Percentiles rank a stretch among this genome's conserved stretches.
Evolutionary conservation across 1,140 invertebrate species (phyloP).

Genomic region (Sarcophaga bullata): DNA sequence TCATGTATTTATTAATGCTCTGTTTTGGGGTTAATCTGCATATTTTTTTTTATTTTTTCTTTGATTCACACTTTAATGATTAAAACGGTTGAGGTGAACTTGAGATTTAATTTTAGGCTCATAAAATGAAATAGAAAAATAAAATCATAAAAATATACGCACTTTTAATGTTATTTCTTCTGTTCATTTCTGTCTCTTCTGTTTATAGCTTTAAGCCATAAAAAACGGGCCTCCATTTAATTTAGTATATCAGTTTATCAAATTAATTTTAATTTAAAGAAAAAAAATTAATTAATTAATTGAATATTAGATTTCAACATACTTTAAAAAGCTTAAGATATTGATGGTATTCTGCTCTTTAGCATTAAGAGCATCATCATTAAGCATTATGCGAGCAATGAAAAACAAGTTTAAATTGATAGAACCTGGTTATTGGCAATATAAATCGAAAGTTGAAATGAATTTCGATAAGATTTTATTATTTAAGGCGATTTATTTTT

Average conservation of each 20-base stretch:
- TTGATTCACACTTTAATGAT: not conserved
- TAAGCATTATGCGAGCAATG: not conserved
- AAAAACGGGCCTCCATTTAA: not conserved
- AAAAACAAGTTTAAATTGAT: not conserved
- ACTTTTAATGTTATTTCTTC: not conserved
- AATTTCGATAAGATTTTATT: not conserved
- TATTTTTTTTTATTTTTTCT: not conserved
- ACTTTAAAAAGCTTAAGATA: not conserved
- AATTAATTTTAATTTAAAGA: not conserved
- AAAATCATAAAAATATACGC: not conserved
- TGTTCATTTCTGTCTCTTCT: too few species aligned
- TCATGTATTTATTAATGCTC: not conserved
- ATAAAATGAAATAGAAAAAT: not conserved
- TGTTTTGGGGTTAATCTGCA: conserved; percentile 23
- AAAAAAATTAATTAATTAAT: not conserved
- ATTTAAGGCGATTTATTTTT: conserved; percentile 6
- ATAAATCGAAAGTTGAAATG: conserved; percentile 15
- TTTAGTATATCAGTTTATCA: conserved; percentile 3
- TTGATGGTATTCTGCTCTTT: not conserved
- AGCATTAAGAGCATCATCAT: not conserved
- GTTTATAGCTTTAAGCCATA: too few species aligned
- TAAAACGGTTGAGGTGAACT: conserved; percentile 26
- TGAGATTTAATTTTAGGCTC: conserved; percentile 10
- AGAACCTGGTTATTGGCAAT: not conserved
- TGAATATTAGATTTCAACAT: conserved; percentile 8